Evolutionary conservation across 53 echinoderm and acorn worm genomes (phyloP).

Genomic region (Temnopleurus reevesii): DNA sequence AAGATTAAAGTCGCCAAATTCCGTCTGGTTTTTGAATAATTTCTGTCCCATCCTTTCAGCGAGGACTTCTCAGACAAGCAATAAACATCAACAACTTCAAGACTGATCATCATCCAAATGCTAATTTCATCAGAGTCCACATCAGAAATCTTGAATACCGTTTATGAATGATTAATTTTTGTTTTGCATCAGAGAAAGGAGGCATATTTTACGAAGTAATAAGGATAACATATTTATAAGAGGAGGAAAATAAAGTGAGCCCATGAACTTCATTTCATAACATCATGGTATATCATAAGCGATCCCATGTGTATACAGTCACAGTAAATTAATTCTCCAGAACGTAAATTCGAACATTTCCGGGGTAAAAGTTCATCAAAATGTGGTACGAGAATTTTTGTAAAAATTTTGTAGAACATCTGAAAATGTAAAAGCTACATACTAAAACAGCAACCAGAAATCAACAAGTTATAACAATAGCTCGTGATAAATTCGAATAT

Average conservation of each 20-base stretch:
- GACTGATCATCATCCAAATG: background rate
- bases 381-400: too few relatives aligned
- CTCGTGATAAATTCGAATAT: too few relatives aligned
- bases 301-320: slow-evolving; percentile 2
- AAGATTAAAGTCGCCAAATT: slow-evolving; percentile 39
- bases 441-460: too few relatives aligned
- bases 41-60: background rate
- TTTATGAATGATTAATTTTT: background rate
- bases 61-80: background rate
- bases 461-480: too few relatives aligned
- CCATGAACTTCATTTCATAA: background rate
- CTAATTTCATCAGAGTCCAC: background rate
- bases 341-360: background rate
- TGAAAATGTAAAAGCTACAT: too few relatives aligned
- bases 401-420: too few relatives aligned
- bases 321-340: background rate
- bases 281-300: background rate
- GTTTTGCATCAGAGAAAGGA: background rate
- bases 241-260: background rate
- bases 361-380: background rate
- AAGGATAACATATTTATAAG: background rate
- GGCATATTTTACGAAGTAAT: background rate
- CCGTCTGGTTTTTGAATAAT: slow-evolving; percentile 24
- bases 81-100: slow-evolving; percentile 20
- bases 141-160: background rate